phyloP scores from a whole-genome alignment of 2,888 invertebrate genomes.

The Lutraria lutraria region DNA sequence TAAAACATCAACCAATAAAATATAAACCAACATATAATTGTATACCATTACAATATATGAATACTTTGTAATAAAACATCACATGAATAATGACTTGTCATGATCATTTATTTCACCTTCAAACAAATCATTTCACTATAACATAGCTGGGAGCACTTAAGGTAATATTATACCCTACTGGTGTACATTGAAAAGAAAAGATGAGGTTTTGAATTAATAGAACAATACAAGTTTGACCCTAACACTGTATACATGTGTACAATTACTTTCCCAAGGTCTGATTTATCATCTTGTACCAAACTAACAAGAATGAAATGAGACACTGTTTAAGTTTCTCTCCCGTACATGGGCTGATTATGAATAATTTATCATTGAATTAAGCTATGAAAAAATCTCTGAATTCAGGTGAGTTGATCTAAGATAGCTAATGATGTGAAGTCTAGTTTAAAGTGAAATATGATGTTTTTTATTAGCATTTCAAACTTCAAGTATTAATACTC shows the following conservation, averaged over 20 bases:
- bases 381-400: no score
- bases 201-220: background rate
- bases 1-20: conserved; percentile 8
- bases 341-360: no score
- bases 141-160: background rate
- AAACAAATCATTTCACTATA: background rate
- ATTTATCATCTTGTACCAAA: background rate
- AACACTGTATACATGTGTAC: background rate
- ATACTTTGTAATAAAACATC: background rate
- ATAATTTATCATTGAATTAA: no score
- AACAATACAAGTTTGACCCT: background rate
- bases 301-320: background rate
- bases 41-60: background rate
- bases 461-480: no score
- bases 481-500: no score
- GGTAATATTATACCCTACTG: background rate
- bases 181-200: background rate
- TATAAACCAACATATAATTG: background rate
- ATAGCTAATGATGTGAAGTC: no score
- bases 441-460: no score
- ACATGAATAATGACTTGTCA: background rate
- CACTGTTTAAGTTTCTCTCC: no score
- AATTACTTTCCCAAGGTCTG: background rate
- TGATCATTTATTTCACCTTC: background rate
- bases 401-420: no score